Evolutionary conservation across 2,113 vertebrate species (phyloP).

Genomic region (Grammomys dolichurus): DNA sequence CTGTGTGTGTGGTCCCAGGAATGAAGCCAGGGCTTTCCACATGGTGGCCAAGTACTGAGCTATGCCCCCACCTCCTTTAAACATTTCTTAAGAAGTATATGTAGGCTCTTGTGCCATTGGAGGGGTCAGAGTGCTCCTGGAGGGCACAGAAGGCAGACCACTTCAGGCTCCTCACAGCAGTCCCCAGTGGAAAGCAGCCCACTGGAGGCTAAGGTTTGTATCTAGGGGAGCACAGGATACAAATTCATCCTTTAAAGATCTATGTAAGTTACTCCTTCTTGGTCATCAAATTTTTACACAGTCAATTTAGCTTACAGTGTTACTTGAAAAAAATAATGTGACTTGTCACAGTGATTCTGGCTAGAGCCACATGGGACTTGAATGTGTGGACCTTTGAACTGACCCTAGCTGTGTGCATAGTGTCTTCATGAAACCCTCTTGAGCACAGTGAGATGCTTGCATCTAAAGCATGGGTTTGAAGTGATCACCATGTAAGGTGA

Average conservation of each 20-base stretch:
- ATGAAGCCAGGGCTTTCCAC: neutral
- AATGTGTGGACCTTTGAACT: conserved; percentile 50
- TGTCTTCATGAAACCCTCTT: conserved; percentile 31
- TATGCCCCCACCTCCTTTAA: neutral
- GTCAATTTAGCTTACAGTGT: conserved; percentile 44
- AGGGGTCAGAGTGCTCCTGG: neutral
- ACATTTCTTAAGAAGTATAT: neutral
- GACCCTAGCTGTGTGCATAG: neutral
- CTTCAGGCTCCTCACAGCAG: neutral
- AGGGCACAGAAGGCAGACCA: neutral
- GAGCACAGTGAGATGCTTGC: neutral
- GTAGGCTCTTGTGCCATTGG: neutral
- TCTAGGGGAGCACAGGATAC: neutral
- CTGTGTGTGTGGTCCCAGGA: neutral
- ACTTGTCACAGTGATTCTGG: conserved; percentile 41
- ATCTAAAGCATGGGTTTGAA: conserved; percentile 20
- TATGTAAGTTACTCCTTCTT: conserved; percentile 22
- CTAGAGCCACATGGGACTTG: conserved; percentile 31
- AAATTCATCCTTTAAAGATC: neutral
- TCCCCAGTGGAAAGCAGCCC: neutral
- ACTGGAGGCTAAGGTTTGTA: neutral
- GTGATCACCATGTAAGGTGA: neutral
- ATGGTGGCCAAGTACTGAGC: neutral
- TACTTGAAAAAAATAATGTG: conserved; percentile 16
- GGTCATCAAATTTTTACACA: neutral